These are phyloP conservation scores for Anhinga anhinga DNA, from an alignment of 2,113 vertebrate species.

Conservation along the genomic window DNA sequence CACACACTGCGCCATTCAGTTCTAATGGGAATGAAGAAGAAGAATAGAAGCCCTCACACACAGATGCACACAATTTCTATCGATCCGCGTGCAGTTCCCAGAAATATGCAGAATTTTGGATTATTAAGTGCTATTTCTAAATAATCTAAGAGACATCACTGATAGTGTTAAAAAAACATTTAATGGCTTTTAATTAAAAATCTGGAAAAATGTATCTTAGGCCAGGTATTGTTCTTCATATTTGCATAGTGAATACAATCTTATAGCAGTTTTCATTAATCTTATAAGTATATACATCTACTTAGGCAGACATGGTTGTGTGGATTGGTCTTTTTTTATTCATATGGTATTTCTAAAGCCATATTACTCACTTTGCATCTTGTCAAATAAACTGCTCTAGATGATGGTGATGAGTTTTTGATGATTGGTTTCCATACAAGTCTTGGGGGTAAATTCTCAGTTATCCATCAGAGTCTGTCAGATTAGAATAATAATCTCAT, in stretches of 20 bases:
- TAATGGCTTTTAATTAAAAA: not conserved
- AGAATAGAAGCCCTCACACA: not conserved
- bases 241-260: not conserved
- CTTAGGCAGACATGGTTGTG: not conserved
- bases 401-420: conserved; percentile 17
- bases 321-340: not conserved
- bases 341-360: conserved; percentile 3
- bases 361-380: not conserved
- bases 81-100: not conserved
- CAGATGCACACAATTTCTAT: not conserved
- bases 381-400: conserved; percentile 17
- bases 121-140: not conserved
- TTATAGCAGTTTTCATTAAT: not conserved
- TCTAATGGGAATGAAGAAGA: not conserved
- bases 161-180: not conserved
- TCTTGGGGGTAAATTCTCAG: conserved; percentile 10
- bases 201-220: not conserved
- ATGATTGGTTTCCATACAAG: not conserved
- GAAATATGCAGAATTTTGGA: not conserved
- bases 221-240: not conserved
- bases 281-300: not conserved
- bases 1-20: not conserved
- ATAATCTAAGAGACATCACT: not conserved
- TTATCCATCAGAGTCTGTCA: not conserved
- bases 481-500: conserved; percentile 27